phyloP scores from a whole-genome alignment of 37 sponge, comb jelly and placozoan species.

The Crambe crambe region DNA sequence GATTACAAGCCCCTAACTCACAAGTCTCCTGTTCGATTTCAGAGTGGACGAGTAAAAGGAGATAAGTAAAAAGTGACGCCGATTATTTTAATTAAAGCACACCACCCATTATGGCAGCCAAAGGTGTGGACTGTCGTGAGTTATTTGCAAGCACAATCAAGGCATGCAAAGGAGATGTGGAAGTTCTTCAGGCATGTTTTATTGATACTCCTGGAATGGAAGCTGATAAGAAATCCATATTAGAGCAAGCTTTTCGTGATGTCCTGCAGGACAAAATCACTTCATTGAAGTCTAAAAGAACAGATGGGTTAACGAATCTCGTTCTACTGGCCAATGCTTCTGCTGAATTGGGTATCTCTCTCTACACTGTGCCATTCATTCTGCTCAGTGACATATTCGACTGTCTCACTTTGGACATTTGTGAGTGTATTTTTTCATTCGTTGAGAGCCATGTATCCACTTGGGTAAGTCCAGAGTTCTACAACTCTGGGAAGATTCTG shows the following conservation, averaged over 20 bases:
- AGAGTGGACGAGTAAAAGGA: not conserved
- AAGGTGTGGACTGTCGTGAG: slow-evolving; percentile 35
- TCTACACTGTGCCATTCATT: slow-evolving; percentile 83
- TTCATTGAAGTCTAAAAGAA: not conserved
- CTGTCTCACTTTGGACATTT: slow-evolving; percentile 80
- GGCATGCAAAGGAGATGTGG: not conserved
- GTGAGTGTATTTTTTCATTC: slow-evolving; percentile 77
- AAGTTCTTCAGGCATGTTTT: slow-evolving; percentile 28
- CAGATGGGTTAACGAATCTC: slow-evolving; percentile 12
- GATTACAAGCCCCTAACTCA: slow-evolving; percentile 6
- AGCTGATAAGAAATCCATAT: slow-evolving; percentile 73
- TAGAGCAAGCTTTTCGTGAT: slow-evolving; percentile 91
- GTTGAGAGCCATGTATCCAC: slow-evolving; percentile 62
- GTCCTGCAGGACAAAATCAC: slow-evolving; percentile 41
- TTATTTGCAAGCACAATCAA: slow-evolving; percentile 34
- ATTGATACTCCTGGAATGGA: slow-evolving; percentile 40
- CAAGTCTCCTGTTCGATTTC: not conserved
- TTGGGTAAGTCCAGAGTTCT: slow-evolving; percentile 77
- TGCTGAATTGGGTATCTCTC: slow-evolving; percentile 53
- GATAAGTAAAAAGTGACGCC: not conserved
- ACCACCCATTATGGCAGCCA: slow-evolving; percentile 14
- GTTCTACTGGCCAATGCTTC: slow-evolving; percentile 47
- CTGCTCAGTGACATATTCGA: slow-evolving; percentile 88
- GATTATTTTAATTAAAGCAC: slow-evolving; percentile 14
- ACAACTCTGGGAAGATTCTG: slow-evolving; percentile 81